Base-by-base conservation (phyloP, 2,113 vertebrate genomes). In the human (Homo sapiens) region DNA sequence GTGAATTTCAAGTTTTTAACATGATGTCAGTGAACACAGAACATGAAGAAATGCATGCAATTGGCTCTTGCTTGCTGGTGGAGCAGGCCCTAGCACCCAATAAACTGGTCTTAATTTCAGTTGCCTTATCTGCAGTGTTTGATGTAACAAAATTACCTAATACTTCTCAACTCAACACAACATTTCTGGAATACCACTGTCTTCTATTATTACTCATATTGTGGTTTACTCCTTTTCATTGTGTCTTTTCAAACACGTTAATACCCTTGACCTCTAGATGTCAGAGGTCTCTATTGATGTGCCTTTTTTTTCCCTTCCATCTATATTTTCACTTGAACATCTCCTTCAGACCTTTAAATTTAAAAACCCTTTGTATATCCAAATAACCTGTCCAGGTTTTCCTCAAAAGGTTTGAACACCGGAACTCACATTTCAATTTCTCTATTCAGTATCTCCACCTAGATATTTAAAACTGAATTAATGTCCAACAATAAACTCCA, bases 1-100 rank as follows among this genome's bases (percentile, higher is more conserved):
- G 22, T 8, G n/a, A 61, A 43, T 35, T 12, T 13, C 70, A 81
- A 61, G 38, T 35, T 75, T 70, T 9, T 32, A 18, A 5, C 13
- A 27, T 43, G 35, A 55, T 22, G 12, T 3, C 55, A 45, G 13
- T 73, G 64, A 23, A n/a, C 30, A 30, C 1, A 64, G 35, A 10
- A 6, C 6, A 25, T n/a, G n/a, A 43, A 82, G 8, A 20, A 43
- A 72, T 75, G 13, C 23, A 5, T 57, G 13, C 2, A 18, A 22
- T 8, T 90, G 66, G 3, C 40, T 90, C 17, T 61, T 5, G 27
- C 16, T 76, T 38, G 4, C 13, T 75, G 45, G 6, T 23, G 70
- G 75, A 59, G 14, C 22, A 52, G 2, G 0, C 4, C 40, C 10
- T 25, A 38, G 2, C 2, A 6, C 11, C 23, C 27, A 45, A 0